phyloP scores from a whole-genome alignment of 2,888 invertebrate genomes.

The Protodeltote pygarga region DNA sequence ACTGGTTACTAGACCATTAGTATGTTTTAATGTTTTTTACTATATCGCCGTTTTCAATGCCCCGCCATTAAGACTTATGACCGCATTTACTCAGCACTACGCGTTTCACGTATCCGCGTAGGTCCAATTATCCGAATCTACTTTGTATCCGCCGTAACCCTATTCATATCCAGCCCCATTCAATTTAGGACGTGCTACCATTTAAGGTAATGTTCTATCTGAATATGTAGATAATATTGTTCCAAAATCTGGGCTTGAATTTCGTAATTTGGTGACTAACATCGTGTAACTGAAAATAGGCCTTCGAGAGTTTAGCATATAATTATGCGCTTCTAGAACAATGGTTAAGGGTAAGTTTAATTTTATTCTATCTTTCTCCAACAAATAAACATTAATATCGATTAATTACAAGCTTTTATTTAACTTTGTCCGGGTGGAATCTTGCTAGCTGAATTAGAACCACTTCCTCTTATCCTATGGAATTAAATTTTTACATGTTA shows the following conservation, averaged over 20 bases:
- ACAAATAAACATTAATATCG: too few species aligned
- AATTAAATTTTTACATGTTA: too few species aligned
- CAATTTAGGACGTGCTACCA: conserved; percentile 24
- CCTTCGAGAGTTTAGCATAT: too few species aligned
- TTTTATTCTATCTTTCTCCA: too few species aligned
- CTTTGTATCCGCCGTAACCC: conserved; percentile 40
- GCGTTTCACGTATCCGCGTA: conserved; percentile 51
- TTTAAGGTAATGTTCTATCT: conserved; percentile 16
- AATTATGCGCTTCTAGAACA: too few species aligned
- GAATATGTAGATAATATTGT: not conserved
- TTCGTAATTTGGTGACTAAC: conserved; percentile 6
- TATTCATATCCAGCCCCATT: conserved; percentile 48
- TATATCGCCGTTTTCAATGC: conserved; percentile 23
- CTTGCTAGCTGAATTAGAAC: too few species aligned
- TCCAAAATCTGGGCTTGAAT: conserved; percentile 1
- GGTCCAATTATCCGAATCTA: conserved; percentile 59
- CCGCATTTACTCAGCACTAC: conserved; percentile 41
- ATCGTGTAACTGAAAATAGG: not conserved
- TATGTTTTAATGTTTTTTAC: too few species aligned
- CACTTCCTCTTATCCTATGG: too few species aligned
- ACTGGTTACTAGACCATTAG: too few species aligned
- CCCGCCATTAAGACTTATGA: conserved; percentile 40
- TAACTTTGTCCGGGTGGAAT: too few species aligned
- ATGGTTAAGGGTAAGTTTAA: too few species aligned
- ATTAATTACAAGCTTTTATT: too few species aligned